Evolutionary conservation across 2,797 vertebrate species (phyloP).

Genomic region (Discoglossus pictus): DNA sequence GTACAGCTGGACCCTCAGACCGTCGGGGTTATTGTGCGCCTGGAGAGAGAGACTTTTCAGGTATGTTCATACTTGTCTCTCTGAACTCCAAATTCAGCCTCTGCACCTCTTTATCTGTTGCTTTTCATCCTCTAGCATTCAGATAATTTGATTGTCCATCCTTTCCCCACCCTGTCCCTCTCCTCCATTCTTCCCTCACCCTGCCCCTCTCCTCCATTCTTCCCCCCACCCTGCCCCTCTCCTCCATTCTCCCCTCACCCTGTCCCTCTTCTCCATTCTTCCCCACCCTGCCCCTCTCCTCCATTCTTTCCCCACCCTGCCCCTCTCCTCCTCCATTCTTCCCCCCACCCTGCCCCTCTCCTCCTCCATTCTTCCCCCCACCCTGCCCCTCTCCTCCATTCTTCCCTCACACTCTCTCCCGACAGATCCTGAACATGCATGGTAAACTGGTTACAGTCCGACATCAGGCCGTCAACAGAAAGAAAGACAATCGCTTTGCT

Average conservation of each 20-base stretch:
- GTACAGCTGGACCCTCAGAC: conserved; percentile 91
- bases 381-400: neutral
- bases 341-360: neutral
- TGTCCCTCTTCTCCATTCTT: neutral
- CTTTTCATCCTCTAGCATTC: too few relatives aligned
- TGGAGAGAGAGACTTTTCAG: conserved; percentile 95
- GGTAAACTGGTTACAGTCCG: conserved; percentile 91
- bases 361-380: neutral
- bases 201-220: neutral
- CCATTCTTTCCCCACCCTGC: neutral
- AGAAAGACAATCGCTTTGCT: conserved; percentile 93
- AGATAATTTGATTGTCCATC: too few relatives aligned
- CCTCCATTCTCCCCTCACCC: neutral
- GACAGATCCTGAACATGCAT: conserved; percentile 90
- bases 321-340: neutral
- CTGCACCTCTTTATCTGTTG: too few relatives aligned
- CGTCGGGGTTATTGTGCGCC: conserved; percentile 88
- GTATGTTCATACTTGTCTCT: conserved; percentile 56
- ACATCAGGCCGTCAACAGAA: conserved; percentile 89
- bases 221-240: neutral
- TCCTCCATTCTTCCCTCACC: too few relatives aligned
- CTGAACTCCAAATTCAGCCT: too few relatives aligned
- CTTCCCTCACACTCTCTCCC: too few relatives aligned
- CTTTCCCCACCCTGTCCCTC: neutral
- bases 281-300: accelerated